Percentiles rank a stretch among this genome's conserved stretches.
phyloP scores from a whole-genome alignment of 2,888 invertebrate species.

The Andrena fulva region DNA sequence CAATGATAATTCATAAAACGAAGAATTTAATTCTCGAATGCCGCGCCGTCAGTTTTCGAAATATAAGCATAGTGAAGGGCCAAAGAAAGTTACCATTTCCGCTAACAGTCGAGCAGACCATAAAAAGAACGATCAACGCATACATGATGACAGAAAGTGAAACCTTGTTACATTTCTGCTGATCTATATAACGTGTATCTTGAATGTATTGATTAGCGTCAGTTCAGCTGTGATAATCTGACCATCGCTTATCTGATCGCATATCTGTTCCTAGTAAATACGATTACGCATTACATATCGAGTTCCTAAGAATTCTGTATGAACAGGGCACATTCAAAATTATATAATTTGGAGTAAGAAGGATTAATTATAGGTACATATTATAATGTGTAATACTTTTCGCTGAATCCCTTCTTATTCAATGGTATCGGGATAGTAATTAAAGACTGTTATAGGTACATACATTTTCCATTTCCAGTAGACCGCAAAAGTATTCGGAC shows the following conservation, averaged over 20 bases:
- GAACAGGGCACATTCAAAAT: too few species aligned
- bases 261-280: background rate
- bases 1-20: background rate
- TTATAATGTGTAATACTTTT: too few species aligned
- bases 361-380: too few species aligned
- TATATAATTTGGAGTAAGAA: too few species aligned
- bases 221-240: background rate
- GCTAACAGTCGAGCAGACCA: background rate
- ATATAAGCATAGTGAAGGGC: background rate
- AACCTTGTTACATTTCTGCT: background rate
- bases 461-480: too few species aligned
- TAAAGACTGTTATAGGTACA: too few species aligned
- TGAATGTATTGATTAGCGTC: background rate
- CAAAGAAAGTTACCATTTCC: slow-evolving; percentile 17
- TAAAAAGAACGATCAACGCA: slow-evolving; percentile 10
- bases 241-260: background rate
- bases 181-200: background rate
- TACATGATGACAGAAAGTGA: slow-evolving; percentile 19
- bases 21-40: too few species aligned
- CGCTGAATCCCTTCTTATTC: too few species aligned
- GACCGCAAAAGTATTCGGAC: too few species aligned
- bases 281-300: too few species aligned
- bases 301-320: too few species aligned
- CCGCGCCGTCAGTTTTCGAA: background rate
- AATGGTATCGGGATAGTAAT: too few species aligned